These are phyloP conservation scores for Hypomecis atomaria DNA, from an alignment of 2,888 invertebrate species.

Conservation along the genomic window DNA sequence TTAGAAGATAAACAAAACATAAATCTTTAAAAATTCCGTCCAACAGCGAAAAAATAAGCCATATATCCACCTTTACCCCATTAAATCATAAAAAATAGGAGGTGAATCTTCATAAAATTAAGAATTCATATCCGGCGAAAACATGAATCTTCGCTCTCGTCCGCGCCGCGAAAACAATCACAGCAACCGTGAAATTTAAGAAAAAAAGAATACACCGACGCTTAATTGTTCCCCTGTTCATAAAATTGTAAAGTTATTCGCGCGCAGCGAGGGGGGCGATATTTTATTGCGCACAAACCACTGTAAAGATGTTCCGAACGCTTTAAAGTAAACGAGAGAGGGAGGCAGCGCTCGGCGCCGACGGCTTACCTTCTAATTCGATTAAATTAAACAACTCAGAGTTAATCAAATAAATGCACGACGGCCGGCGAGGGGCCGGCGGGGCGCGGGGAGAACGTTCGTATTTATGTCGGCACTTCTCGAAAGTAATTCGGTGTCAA, in stretches of 20 bases:
- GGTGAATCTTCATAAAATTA: constrained; percentile 81
- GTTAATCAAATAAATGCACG: constrained; percentile 85
- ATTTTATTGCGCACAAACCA: constrained; percentile 83
- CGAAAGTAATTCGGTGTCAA: constrained; percentile 85
- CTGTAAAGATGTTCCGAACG: constrained; percentile 83
- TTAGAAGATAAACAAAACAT: constrained; percentile 1
- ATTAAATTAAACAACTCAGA: constrained; percentile 85
- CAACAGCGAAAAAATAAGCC: constrained; percentile 42
- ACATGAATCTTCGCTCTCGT: constrained; percentile 71
- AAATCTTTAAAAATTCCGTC: constrained; percentile 36
- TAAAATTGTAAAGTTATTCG: constrained; percentile 84
- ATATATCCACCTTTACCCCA: constrained; percentile 46
- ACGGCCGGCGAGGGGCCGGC: constrained; percentile 60
- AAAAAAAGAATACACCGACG: constrained; percentile 77
- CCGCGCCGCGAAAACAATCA: constrained; percentile 77
- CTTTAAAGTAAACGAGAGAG: constrained; percentile 80
- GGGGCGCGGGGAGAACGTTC: constrained; percentile 50
- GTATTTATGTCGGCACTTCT: constrained; percentile 84
- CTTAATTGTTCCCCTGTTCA: constrained; percentile 84
- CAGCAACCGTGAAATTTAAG: constrained; percentile 73
- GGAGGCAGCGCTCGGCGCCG: constrained; percentile 49
- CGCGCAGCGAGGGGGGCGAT: constrained; percentile 77
- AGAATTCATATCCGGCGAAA: constrained; percentile 81
- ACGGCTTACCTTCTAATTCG: constrained; percentile 81
- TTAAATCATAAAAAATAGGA: constrained; percentile 69